A percentile compares a stretch with the other conserved stretches of the same genome.
Evolutionary conservation across 1,140 invertebrate species (phyloP).

Genomic region (Ceratina australensis): DNA sequence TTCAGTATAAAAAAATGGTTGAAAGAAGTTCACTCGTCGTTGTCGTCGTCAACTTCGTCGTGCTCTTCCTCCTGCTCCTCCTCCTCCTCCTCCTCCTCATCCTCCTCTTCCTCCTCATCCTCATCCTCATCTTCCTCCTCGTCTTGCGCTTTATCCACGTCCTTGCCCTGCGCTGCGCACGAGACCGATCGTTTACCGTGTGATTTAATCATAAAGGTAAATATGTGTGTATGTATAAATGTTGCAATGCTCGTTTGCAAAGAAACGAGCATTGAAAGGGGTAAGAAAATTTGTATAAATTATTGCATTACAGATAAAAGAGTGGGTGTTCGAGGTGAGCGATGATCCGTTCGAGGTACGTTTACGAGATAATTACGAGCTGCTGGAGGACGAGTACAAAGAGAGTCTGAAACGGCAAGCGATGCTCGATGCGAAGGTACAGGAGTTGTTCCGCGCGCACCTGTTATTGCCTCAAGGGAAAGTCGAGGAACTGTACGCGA

Average conservation of each 20-base stretch:
- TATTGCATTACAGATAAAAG: conserved; percentile 83
- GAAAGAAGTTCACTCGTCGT: conserved; percentile 82
- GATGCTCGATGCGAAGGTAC: conserved; percentile 93
- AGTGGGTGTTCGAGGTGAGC: conserved; percentile 93
- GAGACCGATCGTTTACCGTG: conserved; percentile 86
- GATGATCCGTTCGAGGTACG: conserved; percentile 99
- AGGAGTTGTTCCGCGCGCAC: conserved; percentile 89
- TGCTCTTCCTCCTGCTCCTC: not conserved
- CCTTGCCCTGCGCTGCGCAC: not conserved
- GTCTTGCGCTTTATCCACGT: not conserved
- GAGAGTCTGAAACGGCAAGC: conserved; percentile 95
- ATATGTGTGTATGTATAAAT: not conserved
- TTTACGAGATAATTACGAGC: conserved; percentile 96
- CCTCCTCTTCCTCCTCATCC: not conserved
- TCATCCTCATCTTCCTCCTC: not conserved
- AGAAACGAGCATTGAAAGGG: no score
- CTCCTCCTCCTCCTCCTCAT: not conserved
- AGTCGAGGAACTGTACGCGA: conserved; percentile 93
- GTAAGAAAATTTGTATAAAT: not conserved
- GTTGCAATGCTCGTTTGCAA: no score
- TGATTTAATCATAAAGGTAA: conserved; percentile 93
- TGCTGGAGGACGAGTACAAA: conserved; percentile 97
- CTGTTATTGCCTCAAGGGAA: conserved; percentile 91
- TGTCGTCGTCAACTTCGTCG: not conserved
- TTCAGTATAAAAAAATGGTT: conserved; percentile 96